Evolutionary conservation across 2,888 invertebrate genomes (phyloP).

Genomic region (Cheilosia soror): DNA sequence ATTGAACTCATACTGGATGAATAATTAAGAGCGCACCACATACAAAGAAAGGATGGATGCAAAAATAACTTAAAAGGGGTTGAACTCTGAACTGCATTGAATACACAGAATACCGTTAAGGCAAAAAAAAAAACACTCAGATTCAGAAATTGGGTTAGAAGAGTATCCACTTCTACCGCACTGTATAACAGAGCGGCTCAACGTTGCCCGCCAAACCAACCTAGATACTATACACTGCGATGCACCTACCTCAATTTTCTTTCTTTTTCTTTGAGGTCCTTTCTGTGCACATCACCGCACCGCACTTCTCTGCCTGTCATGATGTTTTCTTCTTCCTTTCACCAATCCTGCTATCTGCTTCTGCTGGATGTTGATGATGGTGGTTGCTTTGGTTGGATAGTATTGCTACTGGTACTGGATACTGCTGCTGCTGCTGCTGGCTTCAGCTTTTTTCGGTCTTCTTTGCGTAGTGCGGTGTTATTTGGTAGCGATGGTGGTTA

Average conservation of each 20-base stretch:
- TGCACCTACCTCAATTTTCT: slow-evolving; percentile 73
- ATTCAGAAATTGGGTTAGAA: slow-evolving; percentile 74
- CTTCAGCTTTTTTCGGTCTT: slow-evolving; percentile 47
- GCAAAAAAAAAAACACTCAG: slow-evolving; percentile 35
- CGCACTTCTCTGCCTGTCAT: slow-evolving; percentile 33
- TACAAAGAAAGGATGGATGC: slow-evolving; percentile 31
- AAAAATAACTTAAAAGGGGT: slow-evolving; percentile 67
- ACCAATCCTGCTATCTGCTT: slow-evolving; percentile 44
- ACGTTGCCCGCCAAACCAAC: slow-evolving; percentile 73
- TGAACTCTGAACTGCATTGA: slow-evolving; percentile 75
- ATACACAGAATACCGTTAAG: slow-evolving; percentile 57
- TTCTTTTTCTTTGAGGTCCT: slow-evolving; percentile 69
- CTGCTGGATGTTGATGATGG: slow-evolving; percentile 55
- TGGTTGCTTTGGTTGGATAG: slow-evolving; percentile 57
- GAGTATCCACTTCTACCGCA: slow-evolving; percentile 74
- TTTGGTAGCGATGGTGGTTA: slow-evolving; percentile 57
- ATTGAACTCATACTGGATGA: slow-evolving; percentile 47
- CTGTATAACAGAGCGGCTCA: slow-evolving; percentile 54
- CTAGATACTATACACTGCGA: slow-evolving; percentile 62
- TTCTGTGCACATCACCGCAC: slow-evolving; percentile 60
- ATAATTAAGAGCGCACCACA: slow-evolving; percentile 65
- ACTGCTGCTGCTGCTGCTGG: slow-evolving; percentile 29
- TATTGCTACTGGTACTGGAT: slow-evolving; percentile 47
- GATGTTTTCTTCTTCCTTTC: slow-evolving; percentile 56
- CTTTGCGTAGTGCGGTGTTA: slow-evolving; percentile 74